Evolutionary conservation across 2,797 vertebrate species (phyloP).

Genomic region (Alcedo atthis): DNA sequence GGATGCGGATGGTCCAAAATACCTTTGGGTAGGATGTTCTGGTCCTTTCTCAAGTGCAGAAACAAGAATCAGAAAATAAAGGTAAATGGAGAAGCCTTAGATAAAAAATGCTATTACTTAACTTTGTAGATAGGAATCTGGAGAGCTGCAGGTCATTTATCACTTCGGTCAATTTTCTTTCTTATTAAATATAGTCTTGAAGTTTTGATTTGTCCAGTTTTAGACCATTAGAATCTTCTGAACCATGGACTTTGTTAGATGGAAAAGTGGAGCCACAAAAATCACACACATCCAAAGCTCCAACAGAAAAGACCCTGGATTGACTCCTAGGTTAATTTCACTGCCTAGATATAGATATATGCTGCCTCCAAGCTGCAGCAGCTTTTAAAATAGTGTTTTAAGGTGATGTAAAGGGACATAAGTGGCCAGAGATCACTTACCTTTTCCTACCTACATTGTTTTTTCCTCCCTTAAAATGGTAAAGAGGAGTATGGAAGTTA

Average conservation of each 20-base stretch:
- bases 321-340: not conserved
- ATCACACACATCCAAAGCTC: not conserved
- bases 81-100: not conserved
- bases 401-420: not conserved
- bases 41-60: not conserved
- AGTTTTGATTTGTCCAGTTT: not conserved
- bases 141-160: not conserved
- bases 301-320: not conserved
- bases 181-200: not conserved
- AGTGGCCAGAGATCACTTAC: not conserved
- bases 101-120: not conserved
- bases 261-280: not conserved
- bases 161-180: accelerated
- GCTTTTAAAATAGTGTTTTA: not conserved
- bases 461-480: not conserved
- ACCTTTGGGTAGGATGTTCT: not conserved
- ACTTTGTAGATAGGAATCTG: not conserved
- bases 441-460: not conserved
- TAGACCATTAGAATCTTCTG: not conserved
- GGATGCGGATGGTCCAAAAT: not conserved
- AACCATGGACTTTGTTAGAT: not conserved
- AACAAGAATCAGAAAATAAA: not conserved
- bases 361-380: slow-evolving; percentile 18
- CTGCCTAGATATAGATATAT: not conserved
- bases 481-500: not conserved